Evolutionary conservation across 2,888 invertebrate genomes (phyloP).

Genomic region (Leptinotarsa peninsularis): DNA sequence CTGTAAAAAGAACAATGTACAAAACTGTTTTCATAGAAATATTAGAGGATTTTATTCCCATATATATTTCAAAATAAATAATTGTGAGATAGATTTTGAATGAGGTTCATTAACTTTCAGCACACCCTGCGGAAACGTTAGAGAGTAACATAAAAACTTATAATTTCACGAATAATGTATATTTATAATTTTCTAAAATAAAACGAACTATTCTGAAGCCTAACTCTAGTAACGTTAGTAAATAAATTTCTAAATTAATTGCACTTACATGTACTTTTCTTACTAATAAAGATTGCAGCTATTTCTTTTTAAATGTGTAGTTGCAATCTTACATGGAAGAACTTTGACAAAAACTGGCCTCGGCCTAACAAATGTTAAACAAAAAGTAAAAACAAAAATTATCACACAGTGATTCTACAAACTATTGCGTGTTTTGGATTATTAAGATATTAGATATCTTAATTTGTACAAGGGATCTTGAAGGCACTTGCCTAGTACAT

Average conservation of each 20-base stretch:
- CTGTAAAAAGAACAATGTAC: no score
- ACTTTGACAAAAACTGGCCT: constrained; percentile 65
- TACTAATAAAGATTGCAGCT: constrained; percentile 53
- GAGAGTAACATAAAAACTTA: constrained; percentile 29
- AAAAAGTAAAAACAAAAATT: constrained; percentile 56
- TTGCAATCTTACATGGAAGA: constrained; percentile 63
- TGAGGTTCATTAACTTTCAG: background rate
- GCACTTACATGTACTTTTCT: constrained; percentile 61
- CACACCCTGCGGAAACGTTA: constrained; percentile 26
- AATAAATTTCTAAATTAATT: constrained; percentile 66
- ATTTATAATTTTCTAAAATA: constrained; percentile 57
- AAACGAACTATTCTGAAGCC: constrained; percentile 52
- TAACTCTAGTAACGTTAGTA: constrained; percentile 61
- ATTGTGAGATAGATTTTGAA: no score
- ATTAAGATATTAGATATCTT: constrained; percentile 52
- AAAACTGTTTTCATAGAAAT: no score
- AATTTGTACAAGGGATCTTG: constrained; percentile 43
- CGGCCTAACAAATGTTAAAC: constrained; percentile 64
- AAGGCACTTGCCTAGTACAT: constrained; percentile 45
- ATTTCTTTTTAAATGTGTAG: constrained; percentile 42
- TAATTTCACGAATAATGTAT: constrained; percentile 43
- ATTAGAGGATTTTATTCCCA: no score
- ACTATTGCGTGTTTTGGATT: constrained; percentile 54
- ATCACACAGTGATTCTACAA: constrained; percentile 59
- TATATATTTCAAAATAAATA: no score